Evolutionary conservation across 2,797 vertebrate genomes (phyloP), one percentile per base, ranked within the genome.

Genomic region (Dryobates pubescens): DNA sequence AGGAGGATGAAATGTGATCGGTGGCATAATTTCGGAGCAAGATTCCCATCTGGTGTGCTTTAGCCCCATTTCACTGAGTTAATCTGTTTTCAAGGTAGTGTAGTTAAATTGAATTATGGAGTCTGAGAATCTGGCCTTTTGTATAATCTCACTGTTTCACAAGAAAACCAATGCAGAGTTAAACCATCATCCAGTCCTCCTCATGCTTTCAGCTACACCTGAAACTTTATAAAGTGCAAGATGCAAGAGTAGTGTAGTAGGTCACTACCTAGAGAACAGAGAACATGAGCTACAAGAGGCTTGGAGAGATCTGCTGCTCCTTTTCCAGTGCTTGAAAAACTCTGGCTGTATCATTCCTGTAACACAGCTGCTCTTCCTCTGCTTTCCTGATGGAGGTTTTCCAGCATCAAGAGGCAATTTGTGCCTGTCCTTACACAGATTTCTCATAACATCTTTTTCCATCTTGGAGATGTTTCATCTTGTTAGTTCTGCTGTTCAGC

Each of bases 11-110:
- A 96, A 96, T 92, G 89, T 24, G 88, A 95, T 95, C 74, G 0
- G 54, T 88, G 69, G 68, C 29, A 36, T 89, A 86, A 89, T 88
- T 95, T 93, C 0, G 0, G 77, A 88, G 80, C 6, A 3, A 91
- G 74, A 86, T 88, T 92, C 59, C 88, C 92, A 96, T 94, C 88
- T 96, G 95, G 76, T 92, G 88, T 89, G 94, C 93, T 96, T 96
- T 95, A 96, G 81, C 43, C 76, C 77, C 91, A 84, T 92, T 95
- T 92, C 82, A 77, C 88, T 88, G 62, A 91, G 86, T 96, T 95
- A 95, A 91, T 95, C 41, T 15, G 36, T 94, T 95, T 93, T 89
- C 71, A 92, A 92, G 89, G 77, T 83, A 96, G 74, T 59, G 71
- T 84, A 83, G 68, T 89, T 95, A 93, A 95, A 95, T 95, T 95